These are phyloP conservation scores for Patiria miniata DNA, from an alignment of 35 echinoderm and acorn worm genomes.

Conservation along the genomic window DNA sequence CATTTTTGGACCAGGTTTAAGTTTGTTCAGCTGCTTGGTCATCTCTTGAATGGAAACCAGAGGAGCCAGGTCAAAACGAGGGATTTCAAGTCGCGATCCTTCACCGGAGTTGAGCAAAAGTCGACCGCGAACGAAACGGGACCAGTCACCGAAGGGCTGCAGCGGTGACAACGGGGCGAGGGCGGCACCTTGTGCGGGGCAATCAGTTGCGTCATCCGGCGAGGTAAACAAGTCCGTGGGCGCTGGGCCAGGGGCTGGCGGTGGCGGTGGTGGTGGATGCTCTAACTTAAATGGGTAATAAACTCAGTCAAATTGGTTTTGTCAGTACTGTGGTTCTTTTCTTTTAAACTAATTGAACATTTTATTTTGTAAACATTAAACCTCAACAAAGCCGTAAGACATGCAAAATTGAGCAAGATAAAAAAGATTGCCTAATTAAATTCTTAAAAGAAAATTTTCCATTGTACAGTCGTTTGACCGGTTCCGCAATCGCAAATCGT, in stretches of 20 bases:
- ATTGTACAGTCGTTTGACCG: too few species aligned
- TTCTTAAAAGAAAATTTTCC: too few species aligned
- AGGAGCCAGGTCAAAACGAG: neutral
- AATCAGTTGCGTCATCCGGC: conserved; percentile 6
- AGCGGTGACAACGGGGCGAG: neutral
- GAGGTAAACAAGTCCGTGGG: neutral
- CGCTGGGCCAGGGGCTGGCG: neutral
- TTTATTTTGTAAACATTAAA: too few species aligned
- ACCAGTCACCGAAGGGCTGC: neutral
- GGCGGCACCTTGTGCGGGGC: conserved; percentile 1
- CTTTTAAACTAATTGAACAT: too few species aligned
- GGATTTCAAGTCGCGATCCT: conserved; percentile 2
- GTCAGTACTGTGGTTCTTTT: too few species aligned
- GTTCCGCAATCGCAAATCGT: too few species aligned
- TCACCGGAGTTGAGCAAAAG: neutral
- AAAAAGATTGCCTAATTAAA: too few species aligned
- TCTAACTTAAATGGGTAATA: too few species aligned
- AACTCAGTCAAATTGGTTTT: too few species aligned
- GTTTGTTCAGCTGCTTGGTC: neutral
- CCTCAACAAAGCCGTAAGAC: too few species aligned
- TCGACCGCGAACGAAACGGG: neutral
- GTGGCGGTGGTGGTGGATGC: neutral
- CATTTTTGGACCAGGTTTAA: too few species aligned
- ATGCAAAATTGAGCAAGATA: too few species aligned
- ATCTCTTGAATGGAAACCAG: neutral